Conservation (phyloP, 1,140 invertebrate species). For the Panagrolaimus sp. region DNA sequence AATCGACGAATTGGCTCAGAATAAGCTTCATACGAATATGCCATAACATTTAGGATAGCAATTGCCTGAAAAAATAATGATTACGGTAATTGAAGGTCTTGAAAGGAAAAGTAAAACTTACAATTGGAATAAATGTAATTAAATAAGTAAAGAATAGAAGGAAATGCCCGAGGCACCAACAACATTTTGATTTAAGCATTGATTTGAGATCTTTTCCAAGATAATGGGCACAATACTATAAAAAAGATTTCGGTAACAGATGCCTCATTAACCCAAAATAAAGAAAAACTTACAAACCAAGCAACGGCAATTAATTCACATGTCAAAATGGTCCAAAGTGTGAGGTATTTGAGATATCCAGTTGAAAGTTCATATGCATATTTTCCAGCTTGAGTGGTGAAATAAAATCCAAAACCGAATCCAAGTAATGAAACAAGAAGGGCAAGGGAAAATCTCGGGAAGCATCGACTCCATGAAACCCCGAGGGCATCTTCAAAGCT, state of each 20-base stretch:
- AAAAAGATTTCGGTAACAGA: not conserved
- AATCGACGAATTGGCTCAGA: constrained; percentile 47
- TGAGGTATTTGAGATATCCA: constrained; percentile 55
- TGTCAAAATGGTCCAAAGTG: constrained; percentile 52
- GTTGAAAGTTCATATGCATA: constrained; percentile 53
- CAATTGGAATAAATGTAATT: constrained; percentile 47
- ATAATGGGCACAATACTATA: constrained; percentile 41
- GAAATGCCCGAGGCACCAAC: constrained; percentile 55
- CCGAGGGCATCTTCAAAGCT: constrained; percentile 55
- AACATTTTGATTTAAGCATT: constrained; percentile 48
- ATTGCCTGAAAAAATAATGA: constrained; percentile 38
- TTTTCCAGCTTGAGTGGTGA: constrained; percentile 56
- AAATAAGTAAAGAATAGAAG: constrained; percentile 54
- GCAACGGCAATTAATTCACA: constrained; percentile 51
- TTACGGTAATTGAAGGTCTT: constrained; percentile 2
- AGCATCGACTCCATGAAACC: constrained; percentile 50
- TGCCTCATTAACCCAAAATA: too few species aligned
- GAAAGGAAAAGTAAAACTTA: constrained; percentile 26
- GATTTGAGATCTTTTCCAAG: constrained; percentile 51
- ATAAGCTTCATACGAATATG: constrained; percentile 48
- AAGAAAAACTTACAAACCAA: constrained; percentile 60
- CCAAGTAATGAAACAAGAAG: constrained; percentile 48
- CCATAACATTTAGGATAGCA: constrained; percentile 52
- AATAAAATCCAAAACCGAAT: constrained; percentile 44
- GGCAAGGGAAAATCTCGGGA: constrained; percentile 47